Base-by-base conservation (phyloP, 1,140 invertebrate genomes). In the Zaprionus camerounensis region DNA sequence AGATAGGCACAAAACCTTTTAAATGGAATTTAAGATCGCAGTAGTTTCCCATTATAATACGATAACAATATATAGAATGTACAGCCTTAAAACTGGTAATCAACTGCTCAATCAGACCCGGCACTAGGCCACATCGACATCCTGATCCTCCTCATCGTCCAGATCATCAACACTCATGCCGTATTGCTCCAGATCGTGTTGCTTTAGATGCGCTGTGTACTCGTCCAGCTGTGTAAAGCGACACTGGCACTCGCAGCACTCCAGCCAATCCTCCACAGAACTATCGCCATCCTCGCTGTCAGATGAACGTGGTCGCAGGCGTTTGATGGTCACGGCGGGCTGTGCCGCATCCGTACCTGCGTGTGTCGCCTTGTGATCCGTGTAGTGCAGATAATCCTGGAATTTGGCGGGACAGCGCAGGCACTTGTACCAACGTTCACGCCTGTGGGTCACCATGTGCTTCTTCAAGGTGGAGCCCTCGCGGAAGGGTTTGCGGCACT, bases 401-500 rank as follows among this genome's bases (percentile, higher is more conserved):
- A 73, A 92, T 17, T 92, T 90, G 20, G 66, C 57, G 0, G 86
- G 77, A 72, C 91, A 92, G 11, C 78, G 61, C 1, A 80, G 61
- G 17, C 91, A 92, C 68, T 92, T 92, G 57, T 92, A 92, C 86
- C 80, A 91, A 11, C 91, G 84, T n/a, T 91, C 84, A 6, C 87
- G 78, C 46, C 78, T 66, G 69, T 92, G 91, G 0, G 91, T 92
- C 5, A 90, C 84, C 91, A 92, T 91, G 44, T 92, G 91, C 38
- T 92, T 92, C 34, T 92, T 92, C 0, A 92, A 73, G 0, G 91
- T 92, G 20, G 90, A 92, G 56, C 80, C 86, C 71, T 92, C 91
- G 0, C 91, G 80, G n/a, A 92, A 92, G 1, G 87, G 91, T 70
- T 92, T 92, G 5, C 86, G 76, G 59, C 91, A 92, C 38, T 88